A percentile compares a stretch with the other conserved stretches of the same genome.
phyloP scores from a whole-genome alignment of 1,140 invertebrate species.

The Polypedilum pembai region DNA sequence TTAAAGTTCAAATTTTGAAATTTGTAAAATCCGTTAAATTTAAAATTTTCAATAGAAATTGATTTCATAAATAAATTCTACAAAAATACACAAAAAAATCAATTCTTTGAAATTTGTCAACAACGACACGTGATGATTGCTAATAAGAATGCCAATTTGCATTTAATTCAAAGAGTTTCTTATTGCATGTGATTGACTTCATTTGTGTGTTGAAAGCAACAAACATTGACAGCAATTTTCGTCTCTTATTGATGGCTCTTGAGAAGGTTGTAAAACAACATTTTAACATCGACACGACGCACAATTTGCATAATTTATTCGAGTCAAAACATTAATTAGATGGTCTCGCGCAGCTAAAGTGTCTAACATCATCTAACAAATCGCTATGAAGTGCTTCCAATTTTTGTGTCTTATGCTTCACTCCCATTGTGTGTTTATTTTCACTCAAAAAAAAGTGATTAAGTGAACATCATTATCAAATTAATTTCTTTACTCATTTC shows the following conservation, averaged over 20 bases:
- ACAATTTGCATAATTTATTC: constrained; percentile 26
- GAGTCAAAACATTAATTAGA: background rate
- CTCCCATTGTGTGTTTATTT: background rate
- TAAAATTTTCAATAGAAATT: too few species aligned
- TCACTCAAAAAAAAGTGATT: background rate
- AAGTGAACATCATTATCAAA: background rate
- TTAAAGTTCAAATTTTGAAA: too few species aligned
- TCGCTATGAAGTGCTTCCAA: background rate
- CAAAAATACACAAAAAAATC: too few species aligned
- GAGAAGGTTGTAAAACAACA: constrained; percentile 8
- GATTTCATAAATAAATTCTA: too few species aligned
- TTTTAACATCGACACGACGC: background rate
- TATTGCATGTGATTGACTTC: too few species aligned
- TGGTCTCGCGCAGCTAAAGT: background rate
- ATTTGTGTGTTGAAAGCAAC: too few species aligned
- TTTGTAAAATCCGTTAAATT: too few species aligned
- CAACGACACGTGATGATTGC: too few species aligned
- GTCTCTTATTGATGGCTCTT: background rate
- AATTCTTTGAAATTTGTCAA: too few species aligned
- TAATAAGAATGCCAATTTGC: too few species aligned
- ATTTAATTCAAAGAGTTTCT: too few species aligned
- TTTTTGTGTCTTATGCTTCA: background rate
- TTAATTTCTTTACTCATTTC: background rate
- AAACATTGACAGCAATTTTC: background rate
- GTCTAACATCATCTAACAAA: background rate